Conservation (phyloP, 2,113 vertebrate species). For the Oxygymnocypris stewartii region DNA sequence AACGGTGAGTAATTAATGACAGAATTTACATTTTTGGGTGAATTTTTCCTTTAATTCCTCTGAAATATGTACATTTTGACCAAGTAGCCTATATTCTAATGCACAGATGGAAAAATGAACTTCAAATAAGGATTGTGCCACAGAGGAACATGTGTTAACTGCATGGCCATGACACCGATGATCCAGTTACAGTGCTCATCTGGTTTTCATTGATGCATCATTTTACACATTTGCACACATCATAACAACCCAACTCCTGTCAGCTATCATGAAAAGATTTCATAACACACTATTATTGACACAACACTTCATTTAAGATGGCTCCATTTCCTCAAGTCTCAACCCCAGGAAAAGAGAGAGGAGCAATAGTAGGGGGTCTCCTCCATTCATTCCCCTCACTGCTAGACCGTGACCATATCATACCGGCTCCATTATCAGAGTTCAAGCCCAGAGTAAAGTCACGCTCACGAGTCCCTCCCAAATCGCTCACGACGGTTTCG, state of each 20-base stretch:
- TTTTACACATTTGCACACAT: not conserved
- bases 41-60: too few relatives aligned
- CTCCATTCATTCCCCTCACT: constrained; percentile 49
- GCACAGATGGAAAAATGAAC: not conserved
- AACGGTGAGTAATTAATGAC: too few relatives aligned
- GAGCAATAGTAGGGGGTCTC: not conserved
- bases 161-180: not conserved
- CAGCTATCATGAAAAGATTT: constrained; percentile 21
- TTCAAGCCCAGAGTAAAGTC: constrained; percentile 51
- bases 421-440: constrained; percentile 56
- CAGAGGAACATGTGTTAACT: not conserved
- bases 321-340: constrained; percentile 11
- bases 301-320: constrained; percentile 21
- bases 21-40: too few relatives aligned
- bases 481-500: constrained; percentile 45
- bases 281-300: constrained; percentile 25
- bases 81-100: not conserved
- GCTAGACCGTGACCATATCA: constrained; percentile 51
- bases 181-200: not conserved
- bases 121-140: not conserved
- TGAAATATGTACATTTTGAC: not conserved
- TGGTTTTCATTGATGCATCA: not conserved
- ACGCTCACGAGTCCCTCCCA: constrained; percentile 24
- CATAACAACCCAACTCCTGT: not conserved
- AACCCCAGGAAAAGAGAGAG: constrained; percentile 4